Base-by-base conservation (phyloP, 2,888 invertebrate genomes). In the Orchesellides sinensis region DNA sequence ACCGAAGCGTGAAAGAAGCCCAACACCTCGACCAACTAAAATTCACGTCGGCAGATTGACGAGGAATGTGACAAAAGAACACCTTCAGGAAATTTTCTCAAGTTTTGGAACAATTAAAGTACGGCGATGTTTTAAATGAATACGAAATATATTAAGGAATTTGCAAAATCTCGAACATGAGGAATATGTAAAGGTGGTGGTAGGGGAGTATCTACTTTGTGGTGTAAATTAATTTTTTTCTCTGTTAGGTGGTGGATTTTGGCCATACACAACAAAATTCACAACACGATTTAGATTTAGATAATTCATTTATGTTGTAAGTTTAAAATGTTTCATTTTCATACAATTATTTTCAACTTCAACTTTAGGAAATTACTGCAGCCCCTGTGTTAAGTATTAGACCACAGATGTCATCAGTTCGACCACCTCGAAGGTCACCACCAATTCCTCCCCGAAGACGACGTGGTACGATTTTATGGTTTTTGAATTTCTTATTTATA, bases 21-120 rank as follows among this genome's bases (percentile, higher is more conserved):
- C 97, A 0, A 95, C 96, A 0, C 98, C 98, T 0, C 93, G 96
- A 49, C 97, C 98, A 0, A 95, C 95, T 0, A 95, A 98, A 89
- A 97, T 99, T 89, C 98, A 98, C 89, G 95, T 99, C 83, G 98
- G 98, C 0, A 93, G 96, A 10, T 91, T 99, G 82, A 98, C 98
- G 0, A 92, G 97, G 25, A 99, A 99, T 89, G 96, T 99, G 0
- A 95, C 94, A 83, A 95, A 95, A 89, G 97, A 90, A 0, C 91
- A 91, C 85, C 84, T 91, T 8, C 85, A 89, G 68, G 91, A 91
- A 86, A 91, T 91, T 59, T 91, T 91, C 87, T 88, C 89, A 2
- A 74, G 82, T 40, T 88, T 86, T 83, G 88, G 88, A 40, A 86
- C 84, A 4, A 88, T 88, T 29, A 88, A 88, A 86, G 88, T 88